These are phyloP conservation scores for Achroia grisella DNA, from an alignment of 1,140 invertebrate genomes.

Conservation along the genomic window DNA sequence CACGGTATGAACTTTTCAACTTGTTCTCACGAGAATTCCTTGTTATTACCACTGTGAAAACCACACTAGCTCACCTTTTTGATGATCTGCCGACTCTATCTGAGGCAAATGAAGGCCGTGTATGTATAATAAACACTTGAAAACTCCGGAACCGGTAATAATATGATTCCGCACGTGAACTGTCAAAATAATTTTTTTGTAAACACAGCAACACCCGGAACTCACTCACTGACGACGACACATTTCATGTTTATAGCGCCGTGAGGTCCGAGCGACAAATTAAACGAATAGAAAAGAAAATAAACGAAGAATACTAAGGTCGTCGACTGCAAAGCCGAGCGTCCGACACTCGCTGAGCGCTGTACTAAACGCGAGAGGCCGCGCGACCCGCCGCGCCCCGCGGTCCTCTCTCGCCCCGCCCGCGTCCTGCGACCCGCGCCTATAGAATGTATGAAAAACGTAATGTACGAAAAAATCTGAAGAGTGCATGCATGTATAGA, in stretches of 20 bases:
- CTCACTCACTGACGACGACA: constrained; percentile 36
- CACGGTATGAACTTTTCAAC: constrained; percentile 13
- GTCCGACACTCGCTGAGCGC: constrained; percentile 69
- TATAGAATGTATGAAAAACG: constrained; percentile 20
- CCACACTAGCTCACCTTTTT: constrained; percentile 44
- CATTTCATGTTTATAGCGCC: constrained; percentile 40
- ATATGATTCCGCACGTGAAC: constrained; percentile 59
- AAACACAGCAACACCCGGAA: constrained; percentile 38
- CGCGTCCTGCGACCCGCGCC: constrained; percentile 53
- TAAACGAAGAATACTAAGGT: constrained; percentile 71
- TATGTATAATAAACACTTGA: constrained; percentile 62
- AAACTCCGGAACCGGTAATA: constrained; percentile 66
- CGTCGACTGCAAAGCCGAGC: constrained; percentile 61
- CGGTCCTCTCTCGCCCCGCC: constrained; percentile 37
- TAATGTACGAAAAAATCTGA: not conserved
- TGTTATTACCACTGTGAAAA: constrained; percentile 27
- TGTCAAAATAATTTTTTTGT: constrained; percentile 56
- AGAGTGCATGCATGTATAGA: not conserved
- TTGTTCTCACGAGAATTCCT: constrained; percentile 29
- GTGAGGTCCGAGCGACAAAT: constrained; percentile 50
- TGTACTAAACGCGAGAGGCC: constrained; percentile 70
- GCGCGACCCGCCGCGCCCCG: constrained; percentile 59
- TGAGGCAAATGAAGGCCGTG: constrained; percentile 58
- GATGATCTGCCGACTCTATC: constrained; percentile 58
- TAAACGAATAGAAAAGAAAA: constrained; percentile 73